These are phyloP conservation scores for Chaenocephalus aceratus DNA, from an alignment of 2,113 vertebrate species.

Conservation along the genomic window DNA sequence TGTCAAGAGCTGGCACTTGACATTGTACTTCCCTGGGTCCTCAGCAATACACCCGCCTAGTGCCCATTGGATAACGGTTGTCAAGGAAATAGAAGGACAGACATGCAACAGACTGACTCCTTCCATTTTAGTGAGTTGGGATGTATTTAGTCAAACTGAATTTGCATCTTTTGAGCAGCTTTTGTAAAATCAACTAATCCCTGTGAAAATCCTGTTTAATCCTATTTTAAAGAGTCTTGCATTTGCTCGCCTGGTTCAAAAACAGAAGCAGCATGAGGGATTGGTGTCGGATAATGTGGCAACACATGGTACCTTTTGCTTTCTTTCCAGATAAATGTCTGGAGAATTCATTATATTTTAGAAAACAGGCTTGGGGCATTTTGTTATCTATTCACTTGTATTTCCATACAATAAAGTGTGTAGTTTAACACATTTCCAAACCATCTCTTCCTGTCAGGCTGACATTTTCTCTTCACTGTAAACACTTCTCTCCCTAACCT, in stretches of 20 bases:
- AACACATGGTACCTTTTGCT: constrained; percentile 9
- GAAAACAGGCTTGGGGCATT: constrained; percentile 1
- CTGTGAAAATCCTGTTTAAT: constrained; percentile 61
- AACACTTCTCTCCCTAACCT: constrained; percentile 16
- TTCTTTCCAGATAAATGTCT: background rate
- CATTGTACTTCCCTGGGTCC: too few species aligned
- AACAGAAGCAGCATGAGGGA: constrained; percentile 42
- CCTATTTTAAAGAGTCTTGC: constrained; percentile 52
- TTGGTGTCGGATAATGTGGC: constrained; percentile 3
- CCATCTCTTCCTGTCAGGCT: constrained; percentile 6
- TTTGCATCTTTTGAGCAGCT: constrained; percentile 35
- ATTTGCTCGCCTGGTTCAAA: constrained; percentile 28
- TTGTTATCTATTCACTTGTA: background rate
- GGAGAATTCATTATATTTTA: background rate
- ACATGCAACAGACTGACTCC: too few species aligned
- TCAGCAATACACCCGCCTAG: too few species aligned
- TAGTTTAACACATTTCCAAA: background rate
- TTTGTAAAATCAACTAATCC: constrained; percentile 56
- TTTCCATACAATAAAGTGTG: background rate
- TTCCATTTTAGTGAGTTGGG: background rate
- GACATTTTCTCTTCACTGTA: constrained; percentile 17
- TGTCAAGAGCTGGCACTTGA: too few species aligned
- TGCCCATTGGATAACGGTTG: too few species aligned
- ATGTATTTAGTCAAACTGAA: constrained; percentile 42
- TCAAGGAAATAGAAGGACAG: too few species aligned